phyloP scores from a whole-genome alignment of 2,113 vertebrate species.

The Eublepharis macularius region DNA sequence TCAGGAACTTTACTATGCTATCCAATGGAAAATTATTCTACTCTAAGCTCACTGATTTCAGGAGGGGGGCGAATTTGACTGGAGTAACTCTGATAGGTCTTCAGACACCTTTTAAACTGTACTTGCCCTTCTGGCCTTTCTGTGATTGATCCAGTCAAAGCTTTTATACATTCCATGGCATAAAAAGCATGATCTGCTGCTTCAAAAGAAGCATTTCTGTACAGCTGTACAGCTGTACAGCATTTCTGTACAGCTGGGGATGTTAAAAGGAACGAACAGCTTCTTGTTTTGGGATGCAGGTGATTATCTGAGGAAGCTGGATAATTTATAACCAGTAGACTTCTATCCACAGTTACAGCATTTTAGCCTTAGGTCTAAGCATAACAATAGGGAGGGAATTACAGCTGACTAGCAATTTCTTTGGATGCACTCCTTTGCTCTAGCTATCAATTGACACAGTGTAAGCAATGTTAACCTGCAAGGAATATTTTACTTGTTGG shows the following conservation, averaged over 20 bases:
- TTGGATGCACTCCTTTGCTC: slow-evolving; percentile 3
- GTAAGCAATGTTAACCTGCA: slow-evolving; percentile 36
- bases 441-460: slow-evolving; percentile 23
- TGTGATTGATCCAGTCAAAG: background rate
- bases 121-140: background rate
- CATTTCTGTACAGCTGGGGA: background rate
- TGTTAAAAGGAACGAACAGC: slow-evolving; percentile 8
- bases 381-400: background rate
- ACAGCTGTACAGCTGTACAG: no score
- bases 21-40: no score
- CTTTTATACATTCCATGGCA: slow-evolving; percentile 1
- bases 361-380: background rate
- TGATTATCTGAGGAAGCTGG: background rate
- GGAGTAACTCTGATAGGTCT: no score
- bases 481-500: slow-evolving; percentile 43
- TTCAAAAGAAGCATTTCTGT: background rate
- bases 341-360: background rate
- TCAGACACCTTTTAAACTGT: background rate
- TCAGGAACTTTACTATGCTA: background rate
- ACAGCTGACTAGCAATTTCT: background rate
- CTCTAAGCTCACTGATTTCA: no score
- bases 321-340: background rate
- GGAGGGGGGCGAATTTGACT: no score
- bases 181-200: background rate
- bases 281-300: slow-evolving; percentile 7